Conservation (phyloP, 2,797 vertebrate genomes). For the Trachops cirrhosus region DNA sequence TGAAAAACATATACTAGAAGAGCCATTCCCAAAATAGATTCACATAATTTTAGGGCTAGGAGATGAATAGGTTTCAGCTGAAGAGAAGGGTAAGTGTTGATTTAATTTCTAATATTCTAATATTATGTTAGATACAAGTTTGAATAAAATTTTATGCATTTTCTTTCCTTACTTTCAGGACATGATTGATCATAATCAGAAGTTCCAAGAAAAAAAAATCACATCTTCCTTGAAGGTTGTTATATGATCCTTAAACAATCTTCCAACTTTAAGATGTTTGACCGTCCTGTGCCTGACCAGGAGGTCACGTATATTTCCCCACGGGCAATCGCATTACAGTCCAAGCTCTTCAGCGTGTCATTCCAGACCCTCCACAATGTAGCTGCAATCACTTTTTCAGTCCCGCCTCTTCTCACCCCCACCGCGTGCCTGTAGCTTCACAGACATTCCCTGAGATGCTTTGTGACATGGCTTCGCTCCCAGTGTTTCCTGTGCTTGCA, state of each 20-base stretch:
- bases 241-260: constrained; percentile 17
- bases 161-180: constrained; percentile 35
- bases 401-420: not conserved
- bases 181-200: not conserved
- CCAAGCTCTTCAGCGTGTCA: not conserved
- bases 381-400: not conserved
- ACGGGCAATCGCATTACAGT: not conserved
- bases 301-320: not conserved
- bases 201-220: not conserved
- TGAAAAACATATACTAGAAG: not conserved
- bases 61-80: not conserved
- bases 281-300: not conserved
- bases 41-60: not conserved
- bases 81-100: not conserved
- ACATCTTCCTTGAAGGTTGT: constrained; percentile 10
- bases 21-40: not conserved
- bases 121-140: not conserved
- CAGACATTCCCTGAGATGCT: not conserved
- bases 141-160: not conserved
- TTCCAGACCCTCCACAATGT: not conserved
- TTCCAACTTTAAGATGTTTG: not conserved
- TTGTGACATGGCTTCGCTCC: not conserved
- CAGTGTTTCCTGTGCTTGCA: not conserved
- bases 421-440: not conserved
- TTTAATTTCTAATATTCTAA: constrained; percentile 1